Percentiles rank a stretch among this genome's conserved stretches.
Conservation (phyloP, 2,113 vertebrate genomes). For the Eubucco bourcierii region DNA sequence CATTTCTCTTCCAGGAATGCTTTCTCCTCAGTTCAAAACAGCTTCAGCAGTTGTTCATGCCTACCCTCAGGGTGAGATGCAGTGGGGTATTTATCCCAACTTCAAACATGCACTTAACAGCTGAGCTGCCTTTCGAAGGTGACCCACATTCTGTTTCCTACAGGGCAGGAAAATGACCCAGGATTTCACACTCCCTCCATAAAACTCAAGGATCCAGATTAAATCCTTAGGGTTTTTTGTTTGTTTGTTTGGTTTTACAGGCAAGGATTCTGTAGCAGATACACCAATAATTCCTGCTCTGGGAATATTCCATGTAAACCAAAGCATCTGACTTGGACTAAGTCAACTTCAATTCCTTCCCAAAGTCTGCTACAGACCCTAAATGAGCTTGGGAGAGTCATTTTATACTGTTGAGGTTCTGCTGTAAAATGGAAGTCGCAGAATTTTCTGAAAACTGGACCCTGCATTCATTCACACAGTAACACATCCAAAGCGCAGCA, state of each 20-base stretch:
- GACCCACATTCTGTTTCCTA: not conserved
- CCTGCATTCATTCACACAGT: not conserved
- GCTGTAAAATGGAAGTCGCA: not conserved
- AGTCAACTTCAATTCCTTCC: not conserved
- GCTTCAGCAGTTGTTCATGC: not conserved
- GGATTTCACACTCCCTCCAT: not conserved
- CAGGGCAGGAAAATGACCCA: not conserved
- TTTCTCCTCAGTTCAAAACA: not conserved
- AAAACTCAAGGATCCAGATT: not conserved
- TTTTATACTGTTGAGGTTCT: not conserved
- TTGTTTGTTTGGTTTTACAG: not conserved
- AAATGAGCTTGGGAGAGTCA: not conserved
- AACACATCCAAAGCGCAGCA: not conserved
- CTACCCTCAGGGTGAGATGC: not conserved
- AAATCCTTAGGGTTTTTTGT: not conserved
- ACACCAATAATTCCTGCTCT: not conserved
- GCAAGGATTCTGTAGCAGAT: not conserved
- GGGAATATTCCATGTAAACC: not conserved
- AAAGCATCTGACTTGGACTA: not conserved
- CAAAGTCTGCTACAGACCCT: not conserved
- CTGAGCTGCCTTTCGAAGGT: not conserved
- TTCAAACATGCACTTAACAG: not conserved
- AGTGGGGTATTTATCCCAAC: not conserved
- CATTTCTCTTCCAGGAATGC: not conserved
- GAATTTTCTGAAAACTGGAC: not conserved